Evolutionary conservation across 2,797 vertebrate species (phyloP), one percentile per base, ranked within the genome.

Genomic region (Vespertilio murinus): DNA sequence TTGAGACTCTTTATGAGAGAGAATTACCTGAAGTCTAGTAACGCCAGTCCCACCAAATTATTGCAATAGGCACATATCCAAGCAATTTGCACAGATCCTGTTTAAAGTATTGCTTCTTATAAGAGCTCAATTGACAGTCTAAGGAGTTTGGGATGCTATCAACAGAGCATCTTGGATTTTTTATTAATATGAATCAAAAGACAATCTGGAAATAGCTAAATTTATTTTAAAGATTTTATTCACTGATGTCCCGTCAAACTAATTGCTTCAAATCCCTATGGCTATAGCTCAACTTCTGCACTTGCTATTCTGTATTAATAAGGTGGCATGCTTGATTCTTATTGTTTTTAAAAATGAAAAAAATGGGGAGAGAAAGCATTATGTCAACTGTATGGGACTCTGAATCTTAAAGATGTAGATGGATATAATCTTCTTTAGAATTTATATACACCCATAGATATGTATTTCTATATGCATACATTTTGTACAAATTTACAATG

Each of bases 281-380:
- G 97, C 97, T 98, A 97, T 96, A 98, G 97, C 96, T 98, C 97
- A 97, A 98, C 97, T 97, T 97, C 97, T 97, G 96, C 97, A 98
- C 97, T 98, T 98, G 97, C 96, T 98, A 97, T 98, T 98, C 97
- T 97, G 96, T 98, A 98, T 98, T 98, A 98, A 97, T 98, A 98
- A 98, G 96, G 94, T 94, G 96, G 97, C 97, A 98, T 97, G 97
- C 94, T 98, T 98, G 97, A 97, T 97, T 97, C 92, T 96, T 97
- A 91, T 18, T 95, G 94, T 96, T 95, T 96, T 96, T 96, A 86
- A 94, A 94, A 98, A 90, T 94, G 96, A 97, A 97, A 97, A 96
- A 91, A 97, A 92, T 96, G 96, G 97, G 95, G 97, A 96, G 96
- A 97, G 93, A 97, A 98, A 97, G 47, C 94, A 94, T 97, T 97